phyloP scores from a whole-genome alignment of 2,888 invertebrate genomes.

The Theretra japonica region DNA sequence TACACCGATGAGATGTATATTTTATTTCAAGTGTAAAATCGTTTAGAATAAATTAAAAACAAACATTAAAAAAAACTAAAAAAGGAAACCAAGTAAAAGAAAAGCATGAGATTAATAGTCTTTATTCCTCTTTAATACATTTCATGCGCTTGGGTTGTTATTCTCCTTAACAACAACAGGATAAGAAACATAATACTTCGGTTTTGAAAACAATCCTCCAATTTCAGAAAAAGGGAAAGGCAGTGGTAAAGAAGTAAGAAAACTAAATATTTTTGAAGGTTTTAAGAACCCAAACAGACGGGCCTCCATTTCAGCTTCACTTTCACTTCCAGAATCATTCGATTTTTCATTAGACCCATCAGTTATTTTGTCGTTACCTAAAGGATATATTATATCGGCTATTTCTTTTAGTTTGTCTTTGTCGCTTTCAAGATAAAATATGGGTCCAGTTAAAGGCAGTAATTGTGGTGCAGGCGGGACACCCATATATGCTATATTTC shows the following conservation, averaged over 20 bases:
- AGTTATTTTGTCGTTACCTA: no score
- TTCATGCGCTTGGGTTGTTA: not conserved
- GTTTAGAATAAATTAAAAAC: no score
- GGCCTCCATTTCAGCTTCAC: not conserved
- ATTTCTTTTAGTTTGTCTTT: not conserved
- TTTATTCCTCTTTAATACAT: not conserved
- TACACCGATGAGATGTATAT: no score
- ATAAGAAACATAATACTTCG: not conserved
- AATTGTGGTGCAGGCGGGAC: not conserved
- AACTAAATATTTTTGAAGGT: not conserved
- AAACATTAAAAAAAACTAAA: not conserved
- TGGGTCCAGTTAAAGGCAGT: not conserved
- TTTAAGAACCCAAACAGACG: not conserved
- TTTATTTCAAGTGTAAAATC: no score
- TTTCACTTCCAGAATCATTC: not conserved
- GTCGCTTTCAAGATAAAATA: not conserved
- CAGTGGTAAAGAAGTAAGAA: not conserved
- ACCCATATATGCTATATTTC: not conserved
- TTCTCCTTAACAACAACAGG: not conserved
- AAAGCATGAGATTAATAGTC: not conserved
- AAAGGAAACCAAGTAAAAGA: not conserved
- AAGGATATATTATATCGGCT: not conserved
- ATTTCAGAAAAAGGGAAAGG: not conserved
- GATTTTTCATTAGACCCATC: not conserved
- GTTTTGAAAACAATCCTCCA: not conserved